phyloP scores from a whole-genome alignment of 2,797 vertebrate genomes.

The Australoheros facetus region DNA sequence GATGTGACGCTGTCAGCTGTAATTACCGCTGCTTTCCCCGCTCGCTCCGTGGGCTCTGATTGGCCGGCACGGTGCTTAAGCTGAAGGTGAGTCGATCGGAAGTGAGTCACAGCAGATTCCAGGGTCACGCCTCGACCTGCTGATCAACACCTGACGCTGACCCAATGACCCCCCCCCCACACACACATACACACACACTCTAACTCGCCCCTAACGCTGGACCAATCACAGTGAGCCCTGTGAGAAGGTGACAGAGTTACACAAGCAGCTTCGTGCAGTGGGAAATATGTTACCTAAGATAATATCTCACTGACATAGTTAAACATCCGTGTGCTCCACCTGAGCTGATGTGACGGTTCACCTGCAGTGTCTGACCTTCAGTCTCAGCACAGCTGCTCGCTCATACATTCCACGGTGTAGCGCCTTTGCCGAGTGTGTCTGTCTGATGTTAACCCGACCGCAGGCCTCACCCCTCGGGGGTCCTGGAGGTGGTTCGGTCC shows the following conservation, averaged over 20 bases:
- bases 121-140: neutral
- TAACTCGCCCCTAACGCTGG: too few relatives aligned
- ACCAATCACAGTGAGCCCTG: neutral
- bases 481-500: neutral
- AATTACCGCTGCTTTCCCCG: neutral
- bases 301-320: neutral
- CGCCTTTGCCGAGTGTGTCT: neutral
- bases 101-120: neutral
- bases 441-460: neutral
- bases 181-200: too few relatives aligned
- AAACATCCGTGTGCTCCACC: neutral
- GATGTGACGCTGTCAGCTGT: neutral
- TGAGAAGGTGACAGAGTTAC: neutral
- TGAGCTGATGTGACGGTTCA: too few relatives aligned
- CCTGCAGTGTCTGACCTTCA: neutral
- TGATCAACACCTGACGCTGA: neutral
- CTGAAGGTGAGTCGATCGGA: neutral
- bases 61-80: neutral
- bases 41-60: neutral
- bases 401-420: neutral
- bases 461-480: neutral
- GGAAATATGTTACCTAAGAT: too few relatives aligned
- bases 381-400: neutral
- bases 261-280: neutral
- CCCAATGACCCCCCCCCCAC: neutral